Conservation (phyloP, 2,113 vertebrate species). For the Cyphomyrus discorhynchus region DNA sequence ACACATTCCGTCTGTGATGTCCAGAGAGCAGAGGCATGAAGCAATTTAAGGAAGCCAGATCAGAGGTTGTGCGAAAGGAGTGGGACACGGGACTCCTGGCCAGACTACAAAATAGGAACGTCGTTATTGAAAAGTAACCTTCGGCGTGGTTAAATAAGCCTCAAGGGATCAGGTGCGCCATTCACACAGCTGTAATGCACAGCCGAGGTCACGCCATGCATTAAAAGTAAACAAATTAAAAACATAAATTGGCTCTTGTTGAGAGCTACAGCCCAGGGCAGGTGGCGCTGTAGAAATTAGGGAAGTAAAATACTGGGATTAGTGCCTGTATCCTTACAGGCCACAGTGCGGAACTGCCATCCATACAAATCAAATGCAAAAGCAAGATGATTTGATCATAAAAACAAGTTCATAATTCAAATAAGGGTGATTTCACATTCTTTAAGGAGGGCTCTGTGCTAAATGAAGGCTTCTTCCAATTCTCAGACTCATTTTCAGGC, state of each 20-base stretch:
- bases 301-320: background rate
- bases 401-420: background rate
- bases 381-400: background rate
- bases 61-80: slow-evolving; percentile 1
- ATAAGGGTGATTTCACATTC: background rate
- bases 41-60: slow-evolving; percentile 13
- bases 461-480: background rate
- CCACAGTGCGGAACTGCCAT: background rate
- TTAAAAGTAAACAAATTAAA: slow-evolving; percentile 7
- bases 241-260: slow-evolving; percentile 3
- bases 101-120: background rate
- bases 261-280: background rate
- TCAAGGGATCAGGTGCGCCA: background rate
- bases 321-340: background rate
- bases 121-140: slow-evolving; percentile 6
- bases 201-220: background rate
- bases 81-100: background rate
- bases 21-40: background rate
- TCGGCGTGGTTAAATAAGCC: background rate
- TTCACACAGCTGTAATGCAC: background rate
- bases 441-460: background rate
- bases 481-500: background rate
- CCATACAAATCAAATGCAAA: slow-evolving; percentile 2
- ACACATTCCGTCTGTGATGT: background rate
- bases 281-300: background rate